These are phyloP conservation scores for Leptatherina wallacei DNA, from an alignment of 2,797 vertebrate genomes.

Conservation along the genomic window DNA sequence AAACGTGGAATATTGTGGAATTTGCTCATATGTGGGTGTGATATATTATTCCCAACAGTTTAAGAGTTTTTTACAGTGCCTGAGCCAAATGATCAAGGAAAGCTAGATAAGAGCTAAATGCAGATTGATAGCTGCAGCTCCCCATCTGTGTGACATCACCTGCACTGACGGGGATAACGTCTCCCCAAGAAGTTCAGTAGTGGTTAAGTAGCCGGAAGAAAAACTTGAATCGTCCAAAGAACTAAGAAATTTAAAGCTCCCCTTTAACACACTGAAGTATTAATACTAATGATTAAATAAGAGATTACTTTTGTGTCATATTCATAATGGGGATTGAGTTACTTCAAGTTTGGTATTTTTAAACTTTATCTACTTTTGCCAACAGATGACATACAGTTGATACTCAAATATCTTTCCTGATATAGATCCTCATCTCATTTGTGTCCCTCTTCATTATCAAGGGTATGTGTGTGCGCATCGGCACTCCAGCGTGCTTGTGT, in stretches of 20 bases:
- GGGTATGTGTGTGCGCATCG: conserved; percentile 41
- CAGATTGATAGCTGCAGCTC: background rate
- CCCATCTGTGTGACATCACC: too few species aligned
- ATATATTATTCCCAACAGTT: background rate
- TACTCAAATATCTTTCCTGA: background rate
- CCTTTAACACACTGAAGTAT: too few species aligned
- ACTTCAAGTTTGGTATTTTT: background rate
- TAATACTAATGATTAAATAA: background rate
- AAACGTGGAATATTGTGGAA: background rate
- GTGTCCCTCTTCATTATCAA: conserved; percentile 46
- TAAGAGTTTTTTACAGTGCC: background rate
- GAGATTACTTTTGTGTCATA: background rate
- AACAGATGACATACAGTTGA: conserved; percentile 14
- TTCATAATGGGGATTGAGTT: background rate
- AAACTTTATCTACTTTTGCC: conserved; percentile 16
- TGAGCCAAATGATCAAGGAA: background rate
- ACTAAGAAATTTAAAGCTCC: too few species aligned
- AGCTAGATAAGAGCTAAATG: background rate
- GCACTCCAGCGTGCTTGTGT: conserved; percentile 46
- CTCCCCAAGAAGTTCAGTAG: too few species aligned
- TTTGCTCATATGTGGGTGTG: background rate
- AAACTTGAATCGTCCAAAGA: too few species aligned
- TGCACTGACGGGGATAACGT: too few species aligned
- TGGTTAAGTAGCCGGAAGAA: too few species aligned
- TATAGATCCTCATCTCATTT: conserved; percentile 23